Conservation (phyloP, 2,113 vertebrate genomes). For the Urocolius indicus region DNA sequence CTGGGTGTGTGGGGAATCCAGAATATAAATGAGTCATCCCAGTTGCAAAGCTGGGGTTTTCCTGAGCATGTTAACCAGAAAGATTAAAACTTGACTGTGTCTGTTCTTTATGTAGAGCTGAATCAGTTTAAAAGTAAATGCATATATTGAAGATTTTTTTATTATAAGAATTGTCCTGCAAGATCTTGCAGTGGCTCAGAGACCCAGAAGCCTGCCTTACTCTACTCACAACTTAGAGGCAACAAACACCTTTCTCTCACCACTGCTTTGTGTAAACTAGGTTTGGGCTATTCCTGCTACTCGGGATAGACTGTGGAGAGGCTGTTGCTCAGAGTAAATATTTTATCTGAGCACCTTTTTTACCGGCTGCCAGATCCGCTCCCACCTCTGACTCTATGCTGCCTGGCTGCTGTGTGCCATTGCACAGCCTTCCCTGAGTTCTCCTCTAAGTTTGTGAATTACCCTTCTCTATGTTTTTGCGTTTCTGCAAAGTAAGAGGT, state of each 20-base stretch:
- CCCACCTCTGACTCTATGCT: not conserved
- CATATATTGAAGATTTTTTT: not conserved
- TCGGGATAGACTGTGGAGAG: not conserved
- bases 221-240: not conserved
- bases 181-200: not conserved
- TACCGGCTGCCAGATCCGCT: not conserved
- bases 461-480: not conserved
- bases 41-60: not conserved
- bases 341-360: not conserved
- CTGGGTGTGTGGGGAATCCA: rapidly evolving
- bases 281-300: not conserved
- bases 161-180: not conserved
- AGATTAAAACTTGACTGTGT: not conserved
- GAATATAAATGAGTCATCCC: not conserved
- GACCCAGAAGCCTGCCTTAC: not conserved
- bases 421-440: not conserved
- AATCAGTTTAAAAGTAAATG: not conserved
- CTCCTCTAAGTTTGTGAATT: not conserved
- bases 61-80: not conserved
- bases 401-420: not conserved
- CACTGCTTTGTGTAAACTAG: rapidly evolving
- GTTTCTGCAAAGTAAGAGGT: not conserved
- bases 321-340: not conserved
- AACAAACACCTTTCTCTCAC: not conserved
- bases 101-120: rapidly evolving